Evolutionary conservation across 2,113 vertebrate species (phyloP).

Genomic region (Podarcis raffonei): DNA sequence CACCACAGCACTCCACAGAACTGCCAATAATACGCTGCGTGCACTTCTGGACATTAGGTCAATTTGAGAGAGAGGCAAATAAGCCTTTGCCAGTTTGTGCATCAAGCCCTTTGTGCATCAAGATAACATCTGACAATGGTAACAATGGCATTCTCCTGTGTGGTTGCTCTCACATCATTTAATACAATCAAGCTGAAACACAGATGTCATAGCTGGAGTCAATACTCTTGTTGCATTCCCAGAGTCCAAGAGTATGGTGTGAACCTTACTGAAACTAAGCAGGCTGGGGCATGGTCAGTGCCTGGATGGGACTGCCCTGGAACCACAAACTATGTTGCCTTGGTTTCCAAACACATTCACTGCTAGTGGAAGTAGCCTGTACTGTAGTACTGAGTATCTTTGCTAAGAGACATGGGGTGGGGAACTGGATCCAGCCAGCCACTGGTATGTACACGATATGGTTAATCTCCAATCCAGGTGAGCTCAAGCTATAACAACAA

Average conservation of each 20-base stretch:
- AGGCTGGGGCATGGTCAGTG: too few relatives aligned
- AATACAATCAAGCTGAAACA: constrained; percentile 11
- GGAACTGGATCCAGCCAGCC: too few relatives aligned
- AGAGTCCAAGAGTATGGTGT: neutral
- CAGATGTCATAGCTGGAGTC: constrained; percentile 5
- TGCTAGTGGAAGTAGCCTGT: too few relatives aligned
- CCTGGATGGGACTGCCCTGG: too few relatives aligned
- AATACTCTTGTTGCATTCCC: neutral
- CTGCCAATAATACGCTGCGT: constrained; percentile 7
- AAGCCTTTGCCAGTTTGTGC: constrained; percentile 8
- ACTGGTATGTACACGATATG: too few relatives aligned
- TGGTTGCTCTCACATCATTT: constrained; percentile 13
- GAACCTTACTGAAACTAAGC: too few relatives aligned
- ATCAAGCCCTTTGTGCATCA: neutral
- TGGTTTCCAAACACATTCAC: too few relatives aligned
- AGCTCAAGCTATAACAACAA: neutral
- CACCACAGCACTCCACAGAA: neutral
- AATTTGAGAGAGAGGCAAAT: constrained; percentile 21
- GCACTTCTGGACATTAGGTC: constrained; percentile 12
- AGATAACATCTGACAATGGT: constrained; percentile 19
- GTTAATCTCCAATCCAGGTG: neutral
- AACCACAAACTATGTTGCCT: too few relatives aligned
- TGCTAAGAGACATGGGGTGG: too few relatives aligned
- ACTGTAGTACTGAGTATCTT: too few relatives aligned
- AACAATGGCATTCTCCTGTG: neutral